Percentiles rank a stretch among this genome's conserved stretches.
These are phyloP conservation scores for Ferrisia virgata DNA, from an alignment of 2,888 invertebrate species.

Conservation along the genomic window DNA sequence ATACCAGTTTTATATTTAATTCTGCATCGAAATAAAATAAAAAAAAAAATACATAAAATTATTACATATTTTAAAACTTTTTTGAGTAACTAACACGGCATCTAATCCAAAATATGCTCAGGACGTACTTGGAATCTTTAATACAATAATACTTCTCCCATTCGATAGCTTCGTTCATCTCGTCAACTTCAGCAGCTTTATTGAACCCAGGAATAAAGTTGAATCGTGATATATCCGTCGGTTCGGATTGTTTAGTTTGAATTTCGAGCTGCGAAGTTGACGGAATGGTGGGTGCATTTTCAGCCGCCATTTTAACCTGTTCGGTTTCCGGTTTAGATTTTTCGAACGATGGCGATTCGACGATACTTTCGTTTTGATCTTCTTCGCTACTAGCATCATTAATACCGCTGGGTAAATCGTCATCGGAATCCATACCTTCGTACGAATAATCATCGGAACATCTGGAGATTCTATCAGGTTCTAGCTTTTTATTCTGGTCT, in stretches of 20 bases:
- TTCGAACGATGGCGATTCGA: not conserved
- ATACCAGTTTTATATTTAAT: conserved; percentile 52
- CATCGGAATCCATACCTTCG: conserved; percentile 22
- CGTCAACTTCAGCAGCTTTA: not conserved
- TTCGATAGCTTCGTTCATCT: not conserved
- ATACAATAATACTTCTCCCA: conserved; percentile 6
- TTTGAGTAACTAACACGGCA: not conserved
- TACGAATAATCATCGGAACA: not conserved
- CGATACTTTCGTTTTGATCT: not conserved
- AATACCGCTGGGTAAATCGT: conserved; percentile 19
- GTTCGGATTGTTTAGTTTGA: not conserved
- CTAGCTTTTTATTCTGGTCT: not conserved
- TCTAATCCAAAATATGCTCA: not conserved
- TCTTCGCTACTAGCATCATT: not conserved
- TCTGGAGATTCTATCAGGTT: not conserved
- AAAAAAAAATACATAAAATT: not conserved
- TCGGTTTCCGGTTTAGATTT: not conserved
- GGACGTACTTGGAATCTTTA: conserved; percentile 26
- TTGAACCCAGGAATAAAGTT: not conserved
- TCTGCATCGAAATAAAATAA: too few relatives aligned
- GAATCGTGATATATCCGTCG: not conserved
- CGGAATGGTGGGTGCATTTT: not conserved
- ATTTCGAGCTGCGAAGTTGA: not conserved
- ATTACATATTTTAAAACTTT: not conserved
- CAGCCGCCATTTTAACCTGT: not conserved